phyloP scores from a whole-genome alignment of 2,888 invertebrate species.

The Calameuta idolon region DNA sequence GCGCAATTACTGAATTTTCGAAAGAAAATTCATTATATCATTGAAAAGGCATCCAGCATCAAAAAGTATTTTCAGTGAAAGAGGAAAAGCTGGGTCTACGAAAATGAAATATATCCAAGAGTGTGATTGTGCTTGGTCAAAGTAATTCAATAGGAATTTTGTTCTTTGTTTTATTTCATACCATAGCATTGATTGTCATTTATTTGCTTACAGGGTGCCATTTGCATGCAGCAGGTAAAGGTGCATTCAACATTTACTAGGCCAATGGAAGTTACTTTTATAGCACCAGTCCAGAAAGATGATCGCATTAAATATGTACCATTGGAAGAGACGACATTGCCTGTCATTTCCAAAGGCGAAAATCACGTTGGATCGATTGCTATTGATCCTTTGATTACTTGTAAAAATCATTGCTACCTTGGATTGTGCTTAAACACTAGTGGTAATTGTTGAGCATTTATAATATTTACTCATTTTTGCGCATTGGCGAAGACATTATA shows the following conservation, averaged over 20 bases:
- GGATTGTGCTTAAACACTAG: conserved; percentile 77
- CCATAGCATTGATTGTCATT: conserved; percentile 9
- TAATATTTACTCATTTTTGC: conserved; percentile 6
- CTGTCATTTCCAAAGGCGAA: conserved; percentile 63
- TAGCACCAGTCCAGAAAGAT: conserved; percentile 71
- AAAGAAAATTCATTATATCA: neutral
- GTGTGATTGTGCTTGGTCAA: neutral
- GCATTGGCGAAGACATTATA: neutral
- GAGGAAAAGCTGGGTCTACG: neutral
- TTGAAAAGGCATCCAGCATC: neutral
- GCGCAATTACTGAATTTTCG: neutral
- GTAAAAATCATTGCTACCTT: conserved; percentile 81
- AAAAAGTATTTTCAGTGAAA: no score
- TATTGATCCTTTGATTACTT: conserved; percentile 80
- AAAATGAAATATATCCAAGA: neutral
- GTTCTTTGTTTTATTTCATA: neutral
- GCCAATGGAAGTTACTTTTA: conserved; percentile 80
- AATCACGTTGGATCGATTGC: conserved; percentile 71
- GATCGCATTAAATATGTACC: conserved; percentile 61
- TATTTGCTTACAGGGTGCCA: conserved; percentile 75
- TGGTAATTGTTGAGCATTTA: conserved; percentile 67
- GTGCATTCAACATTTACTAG: conserved; percentile 85
- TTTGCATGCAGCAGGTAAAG: conserved; percentile 81
- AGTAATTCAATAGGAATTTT: conserved; percentile 2
- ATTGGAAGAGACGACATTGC: conserved; percentile 53